phyloP scores from a whole-genome alignment of 2,888 invertebrate genomes.

The Lucinisca nassula region DNA sequence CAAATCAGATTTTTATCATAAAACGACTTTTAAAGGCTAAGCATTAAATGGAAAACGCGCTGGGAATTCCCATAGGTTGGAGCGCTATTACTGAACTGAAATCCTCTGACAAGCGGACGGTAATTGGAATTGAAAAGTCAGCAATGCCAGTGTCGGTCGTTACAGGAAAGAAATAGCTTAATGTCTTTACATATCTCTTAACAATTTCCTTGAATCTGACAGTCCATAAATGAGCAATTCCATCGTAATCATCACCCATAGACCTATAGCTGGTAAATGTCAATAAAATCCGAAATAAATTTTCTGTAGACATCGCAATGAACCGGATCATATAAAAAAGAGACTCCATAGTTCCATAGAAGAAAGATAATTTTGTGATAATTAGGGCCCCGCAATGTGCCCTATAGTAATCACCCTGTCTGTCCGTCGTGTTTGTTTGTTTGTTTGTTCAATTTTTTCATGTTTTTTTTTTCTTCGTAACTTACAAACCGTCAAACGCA shows the following conservation, averaged over 20 bases:
- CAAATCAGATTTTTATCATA: slow-evolving; percentile 68
- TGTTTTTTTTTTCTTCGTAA: no score
- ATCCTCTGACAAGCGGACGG: slow-evolving; percentile 59
- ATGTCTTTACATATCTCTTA: slow-evolving; percentile 65
- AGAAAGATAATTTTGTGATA: no score
- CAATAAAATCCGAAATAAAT: neutral
- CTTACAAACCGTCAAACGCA: no score
- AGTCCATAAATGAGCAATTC: slow-evolving; percentile 72
- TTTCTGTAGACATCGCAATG: no score
- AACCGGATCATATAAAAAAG: no score
- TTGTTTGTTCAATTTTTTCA: no score
- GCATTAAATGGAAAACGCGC: slow-evolving; percentile 66
- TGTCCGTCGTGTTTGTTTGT: no score
- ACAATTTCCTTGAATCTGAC: slow-evolving; percentile 68
- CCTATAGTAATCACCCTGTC: no score
- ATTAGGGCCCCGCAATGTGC: no score
- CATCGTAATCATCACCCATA: slow-evolving; percentile 62
- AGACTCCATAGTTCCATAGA: no score
- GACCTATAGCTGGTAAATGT: slow-evolving; percentile 68
- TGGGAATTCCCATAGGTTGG: slow-evolving; percentile 53
- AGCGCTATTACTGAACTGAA: slow-evolving; percentile 54
- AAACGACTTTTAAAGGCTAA: slow-evolving; percentile 62
- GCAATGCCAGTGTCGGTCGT: slow-evolving; percentile 54
- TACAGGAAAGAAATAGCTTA: slow-evolving; percentile 70
- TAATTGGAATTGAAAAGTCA: slow-evolving; percentile 70